Evolutionary conservation across 2,797 vertebrate genomes (phyloP).

Genomic region (Eulemur rubriventer): DNA sequence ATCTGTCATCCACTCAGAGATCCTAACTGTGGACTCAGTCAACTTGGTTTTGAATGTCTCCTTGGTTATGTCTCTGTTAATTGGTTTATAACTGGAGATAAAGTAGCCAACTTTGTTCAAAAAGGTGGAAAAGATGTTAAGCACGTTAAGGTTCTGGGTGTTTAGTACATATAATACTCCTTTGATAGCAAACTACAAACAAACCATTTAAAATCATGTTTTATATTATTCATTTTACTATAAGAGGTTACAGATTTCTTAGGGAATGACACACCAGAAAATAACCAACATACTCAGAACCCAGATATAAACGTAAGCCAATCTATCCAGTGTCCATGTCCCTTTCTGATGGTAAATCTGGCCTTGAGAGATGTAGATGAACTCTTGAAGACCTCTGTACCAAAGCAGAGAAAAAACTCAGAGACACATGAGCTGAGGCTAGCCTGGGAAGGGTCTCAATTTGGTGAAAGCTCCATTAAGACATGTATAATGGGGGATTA

Average conservation of each 20-base stretch:
- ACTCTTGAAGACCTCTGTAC: background rate
- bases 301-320: background rate
- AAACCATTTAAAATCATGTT: background rate
- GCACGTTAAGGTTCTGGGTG: background rate
- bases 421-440: background rate
- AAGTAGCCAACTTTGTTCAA: background rate
- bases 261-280: background rate
- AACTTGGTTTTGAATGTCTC: background rate
- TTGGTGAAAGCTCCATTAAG: background rate
- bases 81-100: background rate
- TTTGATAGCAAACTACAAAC: background rate
- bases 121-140: background rate
- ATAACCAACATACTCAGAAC: background rate
- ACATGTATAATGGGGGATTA: rapidly evolving
- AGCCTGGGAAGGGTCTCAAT: background rate
- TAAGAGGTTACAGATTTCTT: background rate
- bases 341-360: background rate
- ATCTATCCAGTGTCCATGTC: background rate
- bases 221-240: background rate
- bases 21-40: background rate
- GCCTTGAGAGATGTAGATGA: background rate
- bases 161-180: background rate
- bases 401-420: background rate
- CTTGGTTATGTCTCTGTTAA: conserved; percentile 20
- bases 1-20: conserved; percentile 38